A percentile compares a stretch with the other conserved stretches of the same genome.
These are phyloP conservation scores for Dysidea cf. avara DNA, from an alignment of 37 sponge, comb jelly and placozoan genomes.

Conservation along the genomic window DNA sequence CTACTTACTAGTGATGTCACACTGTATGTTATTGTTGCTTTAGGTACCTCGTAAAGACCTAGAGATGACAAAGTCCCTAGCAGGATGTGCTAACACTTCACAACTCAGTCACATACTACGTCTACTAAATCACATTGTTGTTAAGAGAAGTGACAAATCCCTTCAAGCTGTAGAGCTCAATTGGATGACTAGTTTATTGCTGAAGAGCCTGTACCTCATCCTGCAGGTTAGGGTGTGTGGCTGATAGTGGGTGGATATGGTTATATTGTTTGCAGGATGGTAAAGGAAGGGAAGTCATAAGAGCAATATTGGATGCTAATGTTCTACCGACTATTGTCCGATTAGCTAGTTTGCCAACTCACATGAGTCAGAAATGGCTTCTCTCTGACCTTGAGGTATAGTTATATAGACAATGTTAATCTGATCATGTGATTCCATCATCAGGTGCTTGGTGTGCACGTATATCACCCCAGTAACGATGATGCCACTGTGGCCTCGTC, in stretches of 20 bases:
- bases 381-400: conserved; percentile 65
- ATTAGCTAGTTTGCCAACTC: conserved; percentile 54
- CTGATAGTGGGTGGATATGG: too few species aligned
- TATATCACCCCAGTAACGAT: too few species aligned
- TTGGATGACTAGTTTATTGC: conserved; percentile 39
- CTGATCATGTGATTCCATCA: background rate
- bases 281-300: conserved; percentile 23
- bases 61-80: too few species aligned
- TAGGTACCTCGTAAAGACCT: too few species aligned
- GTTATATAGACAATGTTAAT: background rate
- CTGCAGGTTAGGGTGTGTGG: conserved; percentile 31
- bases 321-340: conserved; percentile 44
- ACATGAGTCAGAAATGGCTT: conserved; percentile 51
- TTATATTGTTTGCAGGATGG: too few species aligned
- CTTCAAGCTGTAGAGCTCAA: conserved; percentile 25
- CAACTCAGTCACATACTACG: too few species aligned
- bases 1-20: too few species aligned
- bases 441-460: background rate
- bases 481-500: too few species aligned
- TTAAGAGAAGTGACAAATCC: too few species aligned
- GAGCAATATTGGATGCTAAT: conserved; percentile 11
- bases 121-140: too few species aligned
- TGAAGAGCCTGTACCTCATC: conserved; percentile 46
- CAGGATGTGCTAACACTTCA: too few species aligned
- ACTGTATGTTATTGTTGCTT: too few species aligned